Base-by-base conservation (phyloP, 2,888 invertebrate species). In the Mythimna pallens region DNA sequence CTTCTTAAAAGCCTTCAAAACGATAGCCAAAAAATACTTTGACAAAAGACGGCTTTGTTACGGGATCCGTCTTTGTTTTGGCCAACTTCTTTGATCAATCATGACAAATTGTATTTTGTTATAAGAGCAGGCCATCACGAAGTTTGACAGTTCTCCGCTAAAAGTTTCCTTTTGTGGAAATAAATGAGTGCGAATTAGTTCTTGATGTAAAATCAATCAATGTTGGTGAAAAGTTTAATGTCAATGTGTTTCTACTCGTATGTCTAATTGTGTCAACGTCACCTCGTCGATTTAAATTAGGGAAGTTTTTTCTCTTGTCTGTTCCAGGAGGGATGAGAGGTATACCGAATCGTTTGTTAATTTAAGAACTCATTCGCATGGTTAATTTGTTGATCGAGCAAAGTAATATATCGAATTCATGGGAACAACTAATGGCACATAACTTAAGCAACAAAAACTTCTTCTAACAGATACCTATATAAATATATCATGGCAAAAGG, bases 31-130 rank as follows among this genome's bases (percentile, higher is more conserved):
- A 91, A 90, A 90, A 89, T 82, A 86, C 73, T 85, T 85, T 88
- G 83, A 88, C 89, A 92, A 91, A 92, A 89, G 88, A 83, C 89
- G 73, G 85, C 90, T 91, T 92, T 92, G 90, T 92, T 91, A 86
- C 86, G 81, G 84, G 81, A 86, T 84, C 86, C 84, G 89, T 92
- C 91, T 92, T 93, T 93, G 92, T 93, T 93, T 93, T 89, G 88
- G 85, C 88, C 86, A 93, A 93, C 91, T 94, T 94, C 91, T 93
- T 94, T 94, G 95, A 95, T 95, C 95, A 95, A 95, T 95, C 94
- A 95, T 93, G 94, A 94, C 94, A 95, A 95, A 95, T 93, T 94
- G 93, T 93, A 89, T 94, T 95, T 94, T 93, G 92, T 93, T 94
- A 89, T 90, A 91, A 92, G 92, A 93, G 89, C 89, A 87, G 89